Evolutionary conservation across 2,888 invertebrate genomes (phyloP).

Genomic region (Heliothis peltigera): DNA sequence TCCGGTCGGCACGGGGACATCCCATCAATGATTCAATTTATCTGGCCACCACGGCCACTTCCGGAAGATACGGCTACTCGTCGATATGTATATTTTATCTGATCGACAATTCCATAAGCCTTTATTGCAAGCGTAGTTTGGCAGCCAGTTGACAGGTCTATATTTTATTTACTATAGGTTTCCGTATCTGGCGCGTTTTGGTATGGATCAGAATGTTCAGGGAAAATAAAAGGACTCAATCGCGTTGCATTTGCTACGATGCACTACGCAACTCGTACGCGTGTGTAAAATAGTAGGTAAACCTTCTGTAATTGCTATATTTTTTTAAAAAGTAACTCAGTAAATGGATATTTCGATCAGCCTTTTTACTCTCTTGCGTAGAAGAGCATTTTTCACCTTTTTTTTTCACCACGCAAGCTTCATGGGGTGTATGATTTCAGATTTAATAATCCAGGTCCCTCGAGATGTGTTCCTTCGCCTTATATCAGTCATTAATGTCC

Average conservation of each 20-base stretch:
- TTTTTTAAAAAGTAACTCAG: too few relatives aligned
- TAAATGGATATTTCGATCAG: too few relatives aligned
- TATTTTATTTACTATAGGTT: neutral
- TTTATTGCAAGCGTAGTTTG: slow-evolving; percentile 39
- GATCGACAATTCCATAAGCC: slow-evolving; percentile 36
- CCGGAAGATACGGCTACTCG: slow-evolving; percentile 47
- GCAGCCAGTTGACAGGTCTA: neutral
- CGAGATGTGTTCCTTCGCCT: too few relatives aligned
- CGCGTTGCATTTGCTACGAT: neutral
- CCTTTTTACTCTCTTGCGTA: too few relatives aligned
- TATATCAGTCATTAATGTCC: too few relatives aligned
- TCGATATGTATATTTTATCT: slow-evolving; percentile 50
- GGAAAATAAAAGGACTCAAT: neutral
- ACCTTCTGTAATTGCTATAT: neutral
- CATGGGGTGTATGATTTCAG: too few relatives aligned
- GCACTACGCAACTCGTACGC: slow-evolving; percentile 23
- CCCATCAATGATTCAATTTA: slow-evolving; percentile 76
- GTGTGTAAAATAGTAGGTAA: neutral
- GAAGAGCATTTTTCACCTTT: too few relatives aligned
- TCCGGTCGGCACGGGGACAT: slow-evolving; percentile 60
- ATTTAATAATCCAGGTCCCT: too few relatives aligned
- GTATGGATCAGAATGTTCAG: neutral
- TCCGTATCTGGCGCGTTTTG: neutral
- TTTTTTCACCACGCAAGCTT: too few relatives aligned
- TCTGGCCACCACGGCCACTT: slow-evolving; percentile 57